Base-by-base conservation (phyloP, 2,797 vertebrate species). In the Notolepis coatsorum region DNA sequence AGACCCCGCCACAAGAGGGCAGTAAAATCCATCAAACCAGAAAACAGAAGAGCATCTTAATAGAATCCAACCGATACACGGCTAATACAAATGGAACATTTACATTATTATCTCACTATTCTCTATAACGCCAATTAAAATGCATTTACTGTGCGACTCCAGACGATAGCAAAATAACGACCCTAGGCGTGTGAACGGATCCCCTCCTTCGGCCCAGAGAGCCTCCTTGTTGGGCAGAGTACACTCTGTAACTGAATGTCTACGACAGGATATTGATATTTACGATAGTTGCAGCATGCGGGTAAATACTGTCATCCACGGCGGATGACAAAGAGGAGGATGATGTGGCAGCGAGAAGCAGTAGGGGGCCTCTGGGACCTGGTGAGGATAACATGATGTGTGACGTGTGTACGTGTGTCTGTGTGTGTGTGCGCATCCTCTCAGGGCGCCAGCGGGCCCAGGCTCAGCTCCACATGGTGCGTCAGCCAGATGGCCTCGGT, bases 381-480 rank as follows among this genome's bases (percentile, higher is more conserved):
- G 53, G 31, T 68, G 51, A 70, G 41, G 5, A 46, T 12, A 21
- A 33, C n/a, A n/a, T n/a, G n/a, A 15, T 25, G 21, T n/a, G 15
- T 12, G 17, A 17, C 1, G n/a, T 18, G 15, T 50, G 47, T 20
- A 1, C 15, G 37, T n/a, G n/a, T n/a, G n/a, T n/a, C n/a, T n/a
- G n/a, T 2, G 20, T 55, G 60, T 46, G 49, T 55, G 21, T 39
- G 21, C 21, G 69, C 20, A 13, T 58, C 65, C 78, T 89, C 62
- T 90, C 91, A 98, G 0, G 93, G 92, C 50, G 95, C 95, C 27
- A 99, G 91, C 0, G 96, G 96, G 0, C 97, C 97, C 9, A 99
- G 92, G 75, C 94, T 95, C 73, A 99, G 95, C 92, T 99, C 97
- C 24, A 98, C 93, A 0, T 99, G 97, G 56, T 99, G 98, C 4